These are phyloP conservation scores for Zosterops japonicus DNA, from an alignment of 2,113 vertebrate genomes.

Conservation along the genomic window DNA sequence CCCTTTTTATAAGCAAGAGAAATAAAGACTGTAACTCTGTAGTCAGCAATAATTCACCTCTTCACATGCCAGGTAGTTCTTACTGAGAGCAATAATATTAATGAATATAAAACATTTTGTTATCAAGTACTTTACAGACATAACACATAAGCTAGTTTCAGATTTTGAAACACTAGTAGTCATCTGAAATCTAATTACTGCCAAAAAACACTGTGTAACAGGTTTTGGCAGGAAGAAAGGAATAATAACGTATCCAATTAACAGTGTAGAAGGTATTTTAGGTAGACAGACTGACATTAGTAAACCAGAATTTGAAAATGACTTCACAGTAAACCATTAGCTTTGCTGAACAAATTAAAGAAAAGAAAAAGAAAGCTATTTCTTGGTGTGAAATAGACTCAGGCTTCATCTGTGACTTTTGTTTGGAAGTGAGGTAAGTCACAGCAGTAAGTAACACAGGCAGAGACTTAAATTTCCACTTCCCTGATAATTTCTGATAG, in stretches of 20 bases:
- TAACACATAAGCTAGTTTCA: background rate
- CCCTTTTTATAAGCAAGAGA: background rate
- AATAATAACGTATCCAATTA: slow-evolving; percentile 20
- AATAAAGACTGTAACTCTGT: background rate
- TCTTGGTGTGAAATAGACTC: background rate
- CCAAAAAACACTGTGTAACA: background rate
- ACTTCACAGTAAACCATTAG: background rate
- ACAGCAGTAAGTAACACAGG: background rate
- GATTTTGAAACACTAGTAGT: background rate
- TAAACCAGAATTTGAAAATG: background rate
- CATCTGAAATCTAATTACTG: background rate
- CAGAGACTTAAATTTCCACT: background rate
- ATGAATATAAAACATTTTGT: background rate
- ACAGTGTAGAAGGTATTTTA: background rate
- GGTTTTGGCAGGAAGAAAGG: background rate
- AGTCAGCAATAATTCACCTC: background rate
- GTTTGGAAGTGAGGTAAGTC: background rate
- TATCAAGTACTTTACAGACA: background rate
- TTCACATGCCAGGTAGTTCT: background rate
- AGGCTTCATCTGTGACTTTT: background rate
- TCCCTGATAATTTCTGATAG: background rate
- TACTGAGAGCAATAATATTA: background rate
- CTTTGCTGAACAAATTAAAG: background rate
- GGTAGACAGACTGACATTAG: background rate
- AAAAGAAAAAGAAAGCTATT: background rate